Base-by-base conservation (phyloP, 2,113 vertebrate genomes). In the Polypterus bichir region DNA sequence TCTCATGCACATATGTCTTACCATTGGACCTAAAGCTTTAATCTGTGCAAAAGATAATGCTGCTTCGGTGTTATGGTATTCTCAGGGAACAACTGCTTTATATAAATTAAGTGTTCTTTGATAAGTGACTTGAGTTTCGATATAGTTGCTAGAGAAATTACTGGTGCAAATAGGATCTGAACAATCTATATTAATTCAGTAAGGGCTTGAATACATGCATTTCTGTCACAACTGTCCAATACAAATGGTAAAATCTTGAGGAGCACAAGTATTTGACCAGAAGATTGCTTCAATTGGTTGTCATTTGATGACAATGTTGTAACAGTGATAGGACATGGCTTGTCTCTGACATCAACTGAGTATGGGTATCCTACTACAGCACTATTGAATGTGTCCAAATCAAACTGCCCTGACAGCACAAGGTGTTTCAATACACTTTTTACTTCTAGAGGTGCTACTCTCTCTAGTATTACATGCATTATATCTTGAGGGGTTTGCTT, bases 1-100 rank as follows among this genome's bases (percentile, higher is more conserved):
- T 27, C 54, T 45, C 69, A 71, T 67, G 57, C 67, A 71, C 64
- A 71, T 69, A 60, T 66, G 66, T 59, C 64, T 62, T 44, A 68
- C 60, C 5, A 53, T 52, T 48, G 59, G 44, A 60, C 58, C 61
- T 56, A 64, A 59, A 10, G 55, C 47, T 48, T 64, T 64, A 48
- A 69, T 71, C 53, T 68, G 69, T 45, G 64, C 64, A 69, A 46
- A 3, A 72, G 3, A 48, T 66, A 71, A 63, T 67, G 62, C 61
- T 72, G 65, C 62, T 69, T 68, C 47, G 64, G 64, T 59, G 64
- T 66, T 8, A 68, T 62, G 49, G 62, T 66, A 8, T 4, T 54
- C n/a, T 66, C 65, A 54, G 65, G 61, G 59, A 66, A 66, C 44
- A 66, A 44, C 8, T 62, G 60, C 47, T 66, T 66, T 9, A 66